Percentiles rank a stretch among this genome's conserved stretches.
phyloP scores from a whole-genome alignment of 2,113 vertebrate genomes.

The Lepisosteus oculatus region DNA sequence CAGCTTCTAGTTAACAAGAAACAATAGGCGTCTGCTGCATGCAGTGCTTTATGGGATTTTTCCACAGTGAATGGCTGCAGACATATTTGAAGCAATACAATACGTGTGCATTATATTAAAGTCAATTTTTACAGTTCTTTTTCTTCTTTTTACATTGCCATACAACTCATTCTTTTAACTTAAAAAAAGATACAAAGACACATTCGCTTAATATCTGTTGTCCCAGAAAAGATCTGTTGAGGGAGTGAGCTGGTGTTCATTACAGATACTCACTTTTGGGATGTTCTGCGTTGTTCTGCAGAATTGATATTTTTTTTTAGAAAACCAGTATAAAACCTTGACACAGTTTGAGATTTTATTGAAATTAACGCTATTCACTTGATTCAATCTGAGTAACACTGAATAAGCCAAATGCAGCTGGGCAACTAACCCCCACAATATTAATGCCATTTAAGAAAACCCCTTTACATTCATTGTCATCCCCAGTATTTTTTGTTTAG shows the following conservation, averaged over 20 bases:
- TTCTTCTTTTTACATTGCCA: constrained; percentile 64
- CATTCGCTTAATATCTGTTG: constrained; percentile 52
- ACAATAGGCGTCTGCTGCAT: constrained; percentile 76
- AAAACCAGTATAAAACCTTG: neutral
- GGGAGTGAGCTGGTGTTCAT: constrained; percentile 3
- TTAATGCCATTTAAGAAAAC: neutral
- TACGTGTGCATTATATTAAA: constrained; percentile 66
- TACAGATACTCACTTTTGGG: constrained; percentile 2
- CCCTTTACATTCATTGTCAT: neutral
- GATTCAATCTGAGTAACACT: neutral
- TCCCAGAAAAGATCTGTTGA: constrained; percentile 47
- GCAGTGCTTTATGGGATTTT: constrained; percentile 70
- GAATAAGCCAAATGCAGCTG: constrained; percentile 8
- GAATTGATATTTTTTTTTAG: neutral
- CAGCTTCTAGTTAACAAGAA: constrained; percentile 80
- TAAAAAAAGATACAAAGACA: constrained; percentile 43
- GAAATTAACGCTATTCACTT: neutral
- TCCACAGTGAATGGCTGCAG: constrained; percentile 55
- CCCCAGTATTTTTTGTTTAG: constrained; percentile 54
- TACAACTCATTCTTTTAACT: constrained; percentile 71
- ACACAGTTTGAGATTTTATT: constrained; percentile 17
- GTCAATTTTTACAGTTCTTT: constrained; percentile 46
- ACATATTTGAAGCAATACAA: constrained; percentile 69
- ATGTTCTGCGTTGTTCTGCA: constrained; percentile 5
- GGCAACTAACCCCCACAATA: constrained; percentile 9